Base-by-base conservation (phyloP, 2,113 vertebrate species). In the Nibea albiflora region DNA sequence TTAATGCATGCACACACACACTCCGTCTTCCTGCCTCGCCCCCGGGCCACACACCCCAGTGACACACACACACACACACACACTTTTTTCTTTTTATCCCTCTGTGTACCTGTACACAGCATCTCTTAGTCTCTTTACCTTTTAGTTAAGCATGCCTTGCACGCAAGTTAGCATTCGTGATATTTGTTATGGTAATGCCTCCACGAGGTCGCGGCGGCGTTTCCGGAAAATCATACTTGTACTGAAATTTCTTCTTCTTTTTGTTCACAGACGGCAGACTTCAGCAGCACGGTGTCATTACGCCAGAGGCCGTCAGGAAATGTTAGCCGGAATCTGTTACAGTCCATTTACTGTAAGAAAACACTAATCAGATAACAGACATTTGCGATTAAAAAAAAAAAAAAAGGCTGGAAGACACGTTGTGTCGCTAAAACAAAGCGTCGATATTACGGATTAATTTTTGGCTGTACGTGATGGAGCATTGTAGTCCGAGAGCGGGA, bases 1-100 rank as follows among this genome's bases (percentile, higher is more conserved):
- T 94, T 93, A 94, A 95, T 95, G 94, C 94, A 94, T 84, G 89
- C 89, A 89, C 94, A 94, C 92, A 92, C 92, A 92, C 90, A 80
- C 77, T 76, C 72, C 61, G 61, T 74, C 84, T 87, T 77, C 84
- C 79, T 72, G 86, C 67, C 77, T 77, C 80, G 68, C 75, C 68
- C 78, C 69, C 39, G 28, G 35, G 67, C 69, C 85, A 73, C 79
- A 72, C 86, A 44, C 74, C 46, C 75, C 24, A 35, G 16, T 35
- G 54, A 35, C 12, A 26, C 35, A 53, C 58, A 69, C 76, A 54
- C 46, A 70, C 44, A 74, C 64, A 78, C 71, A 47, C 73, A 68
- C 76, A 80, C 73, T 28, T 31, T 52, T 31, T 35, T 28, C 73
- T 66, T 56, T 85, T 73, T 72, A 75, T 83, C 83, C 73, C 83